Percentiles rank a stretch among this genome's conserved stretches.
These are phyloP conservation scores for Pseudomyrmex dendroicus DNA, from an alignment of 1,140 invertebrate genomes.

Conservation along the genomic window DNA sequence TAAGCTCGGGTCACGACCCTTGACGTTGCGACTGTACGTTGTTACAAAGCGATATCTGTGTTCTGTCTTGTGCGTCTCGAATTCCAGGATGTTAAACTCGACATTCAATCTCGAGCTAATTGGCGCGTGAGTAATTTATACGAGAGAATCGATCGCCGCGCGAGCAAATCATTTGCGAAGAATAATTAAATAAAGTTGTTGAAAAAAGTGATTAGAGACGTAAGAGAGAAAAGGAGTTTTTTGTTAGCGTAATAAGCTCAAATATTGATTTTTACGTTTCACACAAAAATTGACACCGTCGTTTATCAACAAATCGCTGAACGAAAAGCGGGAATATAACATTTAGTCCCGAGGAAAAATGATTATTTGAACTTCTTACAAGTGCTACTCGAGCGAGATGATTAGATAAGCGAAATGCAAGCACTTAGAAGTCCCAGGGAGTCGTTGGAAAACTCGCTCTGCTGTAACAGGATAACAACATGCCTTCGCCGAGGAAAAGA, in stretches of 20 bases:
- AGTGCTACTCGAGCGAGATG: constrained; percentile 22
- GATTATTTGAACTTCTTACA: constrained; percentile 34
- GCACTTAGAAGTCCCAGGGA: not conserved
- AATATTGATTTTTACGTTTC: not conserved
- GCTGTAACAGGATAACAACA: constrained; percentile 49
- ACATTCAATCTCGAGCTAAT: constrained; percentile 14
- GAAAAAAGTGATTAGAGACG: no score
- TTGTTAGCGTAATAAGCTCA: no score
- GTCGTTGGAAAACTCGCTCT: constrained; percentile 34
- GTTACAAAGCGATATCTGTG: constrained; percentile 61
- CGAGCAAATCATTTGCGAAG: no score
- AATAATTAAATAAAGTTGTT: no score
- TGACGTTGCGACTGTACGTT: constrained; percentile 49
- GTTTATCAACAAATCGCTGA: not conserved
- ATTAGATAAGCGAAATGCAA: constrained; percentile 42
- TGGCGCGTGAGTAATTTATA: no score
- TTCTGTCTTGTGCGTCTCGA: constrained; percentile 41
- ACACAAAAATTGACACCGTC: not conserved
- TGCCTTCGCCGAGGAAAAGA: constrained; percentile 41
- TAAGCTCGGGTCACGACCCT: constrained; percentile 63
- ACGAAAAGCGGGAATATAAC: not conserved
- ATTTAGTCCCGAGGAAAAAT: constrained; percentile 1
- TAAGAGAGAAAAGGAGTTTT: no score
- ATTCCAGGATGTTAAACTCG: constrained; percentile 52
- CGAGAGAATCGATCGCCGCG: no score